phyloP scores from a whole-genome alignment of 2,113 vertebrate species.

The Ahaetulla prasina region DNA sequence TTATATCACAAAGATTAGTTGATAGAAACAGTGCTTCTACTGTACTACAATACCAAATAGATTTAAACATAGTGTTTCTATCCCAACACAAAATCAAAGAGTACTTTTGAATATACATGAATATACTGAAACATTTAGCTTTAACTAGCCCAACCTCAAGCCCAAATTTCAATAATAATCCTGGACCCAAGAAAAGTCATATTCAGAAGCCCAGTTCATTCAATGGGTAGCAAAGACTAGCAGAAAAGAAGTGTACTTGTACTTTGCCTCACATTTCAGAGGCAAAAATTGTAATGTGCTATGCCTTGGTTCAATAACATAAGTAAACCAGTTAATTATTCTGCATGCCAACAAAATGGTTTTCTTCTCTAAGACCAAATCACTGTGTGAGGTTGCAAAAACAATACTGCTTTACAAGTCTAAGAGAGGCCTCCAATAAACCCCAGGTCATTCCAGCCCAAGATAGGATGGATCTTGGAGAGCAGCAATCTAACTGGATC shows the following conservation, averaged over 20 bases:
- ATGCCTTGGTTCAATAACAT: background rate
- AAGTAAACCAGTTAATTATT: background rate
- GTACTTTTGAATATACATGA: background rate
- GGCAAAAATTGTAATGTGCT: background rate
- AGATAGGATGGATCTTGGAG: background rate
- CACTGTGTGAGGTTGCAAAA: background rate
- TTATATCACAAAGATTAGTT: background rate
- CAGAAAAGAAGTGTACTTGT: background rate
- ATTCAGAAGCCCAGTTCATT: background rate
- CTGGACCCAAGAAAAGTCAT: background rate
- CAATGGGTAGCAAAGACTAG: background rate
- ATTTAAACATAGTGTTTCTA: background rate
- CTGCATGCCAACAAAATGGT: background rate
- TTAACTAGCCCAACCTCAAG: background rate
- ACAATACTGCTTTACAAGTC: background rate
- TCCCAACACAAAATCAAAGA: background rate
- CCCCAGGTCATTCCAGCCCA: background rate
- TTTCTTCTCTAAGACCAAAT: background rate
- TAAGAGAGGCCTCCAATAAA: background rate
- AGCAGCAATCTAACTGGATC: background rate
- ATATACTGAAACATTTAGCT: background rate
- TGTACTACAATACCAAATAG: background rate
- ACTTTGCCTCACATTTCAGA: background rate
- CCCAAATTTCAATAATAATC: background rate
- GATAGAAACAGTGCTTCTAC: background rate